Evolutionary conservation across 2,888 invertebrate genomes (phyloP).

Genomic region (Drosophila emarginata): DNA sequence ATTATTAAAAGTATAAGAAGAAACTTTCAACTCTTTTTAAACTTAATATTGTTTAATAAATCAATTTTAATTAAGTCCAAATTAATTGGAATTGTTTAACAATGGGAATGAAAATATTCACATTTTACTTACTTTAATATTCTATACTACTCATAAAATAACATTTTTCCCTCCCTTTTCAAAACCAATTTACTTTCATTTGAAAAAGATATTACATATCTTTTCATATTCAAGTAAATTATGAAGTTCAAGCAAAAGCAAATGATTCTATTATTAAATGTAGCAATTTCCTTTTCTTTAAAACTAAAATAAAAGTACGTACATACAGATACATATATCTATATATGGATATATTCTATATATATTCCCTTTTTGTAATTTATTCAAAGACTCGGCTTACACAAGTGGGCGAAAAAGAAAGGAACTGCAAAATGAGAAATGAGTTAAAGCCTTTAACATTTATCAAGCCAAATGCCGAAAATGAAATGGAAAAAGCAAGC

Average conservation of each 20-base stretch:
- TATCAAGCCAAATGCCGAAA: slow-evolving; percentile 58
- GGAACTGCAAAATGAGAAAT: slow-evolving; percentile 36
- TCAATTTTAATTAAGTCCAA: no score
- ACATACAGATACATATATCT: no score
- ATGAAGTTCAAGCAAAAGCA: not conserved
- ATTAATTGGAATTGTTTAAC: no score
- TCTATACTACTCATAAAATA: no score
- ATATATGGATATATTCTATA: no score
- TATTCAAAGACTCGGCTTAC: slow-evolving; percentile 11
- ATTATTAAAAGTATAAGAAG: no score
- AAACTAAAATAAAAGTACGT: not conserved
- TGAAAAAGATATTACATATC: not conserved
- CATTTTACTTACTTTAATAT: no score
- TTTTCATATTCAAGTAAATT: not conserved
- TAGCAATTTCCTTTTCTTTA: not conserved
- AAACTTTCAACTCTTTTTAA: no score
- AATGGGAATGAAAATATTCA: no score
- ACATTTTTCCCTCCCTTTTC: no score
- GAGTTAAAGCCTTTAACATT: slow-evolving; percentile 55
- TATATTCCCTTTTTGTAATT: not conserved
- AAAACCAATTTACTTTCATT: not conserved
- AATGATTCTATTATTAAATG: not conserved
- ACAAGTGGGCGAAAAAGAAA: not conserved
- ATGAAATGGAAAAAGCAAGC: slow-evolving; percentile 31
- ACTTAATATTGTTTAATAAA: no score